Conservation (phyloP, 2,888 invertebrate genomes). For the Dascillus cervinus region DNA sequence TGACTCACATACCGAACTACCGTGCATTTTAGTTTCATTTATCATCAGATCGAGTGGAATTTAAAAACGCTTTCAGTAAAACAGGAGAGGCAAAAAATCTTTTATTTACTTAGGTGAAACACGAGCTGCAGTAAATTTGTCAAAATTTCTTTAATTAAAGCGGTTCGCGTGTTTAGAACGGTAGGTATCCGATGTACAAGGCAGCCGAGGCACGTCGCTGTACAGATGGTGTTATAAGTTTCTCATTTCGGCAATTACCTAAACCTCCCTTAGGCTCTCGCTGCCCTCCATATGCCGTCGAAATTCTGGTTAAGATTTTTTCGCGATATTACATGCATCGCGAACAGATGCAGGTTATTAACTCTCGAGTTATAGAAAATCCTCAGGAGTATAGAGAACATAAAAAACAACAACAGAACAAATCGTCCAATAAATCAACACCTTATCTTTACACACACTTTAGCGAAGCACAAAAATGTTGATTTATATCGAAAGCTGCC, state of each 20-base stretch:
- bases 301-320: too few species aligned
- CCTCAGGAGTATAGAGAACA: constrained; percentile 13
- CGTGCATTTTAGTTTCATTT: too few species aligned
- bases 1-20: constrained; percentile 12
- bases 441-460: constrained; percentile 34
- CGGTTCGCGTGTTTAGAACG: constrained; percentile 19
- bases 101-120: constrained; percentile 25
- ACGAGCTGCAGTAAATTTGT: constrained; percentile 29
- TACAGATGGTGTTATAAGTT: constrained; percentile 18
- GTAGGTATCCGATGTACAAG: not conserved
- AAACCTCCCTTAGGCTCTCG: constrained; percentile 16
- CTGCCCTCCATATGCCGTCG: constrained; percentile 18
- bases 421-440: constrained; percentile 32
- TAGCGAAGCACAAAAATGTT: constrained; percentile 33
- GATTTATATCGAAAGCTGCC: constrained; percentile 34
- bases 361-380: constrained; percentile 15
- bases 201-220: constrained; percentile 16
- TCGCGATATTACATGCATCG: too few species aligned
- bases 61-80: too few species aligned
- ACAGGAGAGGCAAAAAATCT: too few species aligned
- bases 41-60: too few species aligned
- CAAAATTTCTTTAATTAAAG: constrained; percentile 27
- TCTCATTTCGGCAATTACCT: constrained; percentile 20
- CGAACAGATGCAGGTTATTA: too few species aligned
- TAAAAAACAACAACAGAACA: constrained; percentile 25